phyloP scores from a whole-genome alignment of 2,888 invertebrate genomes.

The Folsomia manolachei region DNA sequence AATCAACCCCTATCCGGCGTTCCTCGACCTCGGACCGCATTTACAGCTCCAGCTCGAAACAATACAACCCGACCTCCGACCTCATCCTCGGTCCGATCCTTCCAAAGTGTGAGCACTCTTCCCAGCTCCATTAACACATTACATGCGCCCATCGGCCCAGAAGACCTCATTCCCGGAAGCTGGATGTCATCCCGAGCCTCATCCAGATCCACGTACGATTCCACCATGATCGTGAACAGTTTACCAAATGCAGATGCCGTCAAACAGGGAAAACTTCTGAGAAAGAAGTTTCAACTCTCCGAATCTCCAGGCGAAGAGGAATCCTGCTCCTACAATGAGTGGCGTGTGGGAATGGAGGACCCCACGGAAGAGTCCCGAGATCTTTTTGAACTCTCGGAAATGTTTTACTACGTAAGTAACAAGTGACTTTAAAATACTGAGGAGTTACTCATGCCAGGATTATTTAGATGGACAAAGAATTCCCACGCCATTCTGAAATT shows the following conservation, averaged over 20 bases:
- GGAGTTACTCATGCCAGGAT: too few relatives aligned
- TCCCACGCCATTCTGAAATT: neutral
- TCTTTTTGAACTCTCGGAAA: neutral
- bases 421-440: too few relatives aligned
- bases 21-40: neutral
- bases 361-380: neutral
- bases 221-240: neutral
- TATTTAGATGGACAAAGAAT: neutral
- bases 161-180: too few relatives aligned
- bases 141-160: neutral
- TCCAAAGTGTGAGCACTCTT: neutral
- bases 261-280: too few relatives aligned
- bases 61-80: neutral
- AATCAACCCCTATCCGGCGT: too few relatives aligned
- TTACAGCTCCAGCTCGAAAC: neutral
- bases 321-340: constrained; percentile 6
- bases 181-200: neutral
- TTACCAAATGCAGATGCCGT: too few relatives aligned
- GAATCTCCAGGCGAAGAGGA: neutral
- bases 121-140: neutral
- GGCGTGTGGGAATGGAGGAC: neutral
- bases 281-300: neutral
- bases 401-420: neutral
- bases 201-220: neutral
- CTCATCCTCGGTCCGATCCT: neutral